Base-by-base conservation (phyloP, 2,113 vertebrate species). In the Ochotona curzoniae region DNA sequence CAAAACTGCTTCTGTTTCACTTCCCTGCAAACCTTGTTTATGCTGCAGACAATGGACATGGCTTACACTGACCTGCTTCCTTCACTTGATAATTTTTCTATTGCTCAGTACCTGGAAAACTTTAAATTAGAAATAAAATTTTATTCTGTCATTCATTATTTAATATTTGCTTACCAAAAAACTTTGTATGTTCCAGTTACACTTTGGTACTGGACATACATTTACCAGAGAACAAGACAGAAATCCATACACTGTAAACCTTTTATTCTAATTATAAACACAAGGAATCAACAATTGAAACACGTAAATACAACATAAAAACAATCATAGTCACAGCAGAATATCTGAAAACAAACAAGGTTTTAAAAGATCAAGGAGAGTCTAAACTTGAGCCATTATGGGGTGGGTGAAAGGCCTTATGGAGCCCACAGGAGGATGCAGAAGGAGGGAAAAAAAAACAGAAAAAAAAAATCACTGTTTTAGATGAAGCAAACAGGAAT, bases 121-220 rank as follows among this genome's bases (percentile, higher is more conserved):
- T 60, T 70, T 93, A 70, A n/a, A 66, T 21, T 35, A 66, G 44
- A 89, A 93, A 81, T 35, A 26, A 94, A 51, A 8, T 51, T 88
- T 88, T 35, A 49, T 69, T 20, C 5, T 12, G 54, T 81, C 15
- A 92, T 3, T 84, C 23, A 54, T 66, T 66, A 32, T 57, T 89
- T 51, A 67, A 54, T 25, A 76, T 26, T 28, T 57, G 63, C n/a
- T 81, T 73, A 88, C 35, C 35, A 83, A 61, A 12, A 18, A 35
- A 30, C 23, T 44, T 30, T 2, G 32, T 92, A 38, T 32, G 1
- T 69, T 89, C 25, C 14, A 61, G 21, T 66, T 64, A 26, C 61
- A 14, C 23, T 15, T 6, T 87, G 73, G n/a, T 30, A 10, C 20
- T 49, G 38, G 13, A 25, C 2, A 51, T 32, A 8, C 51, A 32